A percentile compares a stretch with the other conserved stretches of the same genome.
Evolutionary conservation across 2,113 vertebrate genomes (phyloP).

Genomic region (Chlamydotis undulata): DNA sequence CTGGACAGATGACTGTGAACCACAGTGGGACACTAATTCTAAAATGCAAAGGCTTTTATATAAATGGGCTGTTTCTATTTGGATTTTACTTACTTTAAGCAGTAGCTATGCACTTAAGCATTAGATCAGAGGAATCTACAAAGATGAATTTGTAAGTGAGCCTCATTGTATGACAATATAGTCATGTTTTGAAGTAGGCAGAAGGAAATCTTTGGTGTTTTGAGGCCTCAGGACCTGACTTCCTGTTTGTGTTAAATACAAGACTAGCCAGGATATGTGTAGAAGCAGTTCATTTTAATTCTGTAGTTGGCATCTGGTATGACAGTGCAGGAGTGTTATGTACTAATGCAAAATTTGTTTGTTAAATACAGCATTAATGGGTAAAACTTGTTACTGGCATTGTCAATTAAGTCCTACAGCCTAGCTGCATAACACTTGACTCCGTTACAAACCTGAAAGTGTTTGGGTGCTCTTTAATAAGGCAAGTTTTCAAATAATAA

Average conservation of each 20-base stretch:
- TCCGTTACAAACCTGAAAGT: background rate
- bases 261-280: background rate
- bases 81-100: background rate
- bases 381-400: background rate
- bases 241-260: background rate
- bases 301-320: background rate
- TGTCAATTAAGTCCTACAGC: background rate
- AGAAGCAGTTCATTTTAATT: background rate
- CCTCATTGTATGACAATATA: background rate
- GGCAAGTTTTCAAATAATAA: background rate
- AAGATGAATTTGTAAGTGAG: background rate
- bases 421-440: background rate
- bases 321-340: background rate
- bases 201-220: background rate
- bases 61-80: background rate
- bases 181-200: background rate
- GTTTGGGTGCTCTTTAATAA: background rate
- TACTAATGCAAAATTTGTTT: background rate
- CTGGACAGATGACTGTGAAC: background rate
- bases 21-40: background rate
- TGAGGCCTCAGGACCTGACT: background rate
- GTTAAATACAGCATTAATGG: background rate
- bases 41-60: background rate
- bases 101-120: background rate
- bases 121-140: background rate